Evolutionary conservation across 2,797 vertebrate genomes (phyloP).

Genomic region (Syndactyla subalaris): DNA sequence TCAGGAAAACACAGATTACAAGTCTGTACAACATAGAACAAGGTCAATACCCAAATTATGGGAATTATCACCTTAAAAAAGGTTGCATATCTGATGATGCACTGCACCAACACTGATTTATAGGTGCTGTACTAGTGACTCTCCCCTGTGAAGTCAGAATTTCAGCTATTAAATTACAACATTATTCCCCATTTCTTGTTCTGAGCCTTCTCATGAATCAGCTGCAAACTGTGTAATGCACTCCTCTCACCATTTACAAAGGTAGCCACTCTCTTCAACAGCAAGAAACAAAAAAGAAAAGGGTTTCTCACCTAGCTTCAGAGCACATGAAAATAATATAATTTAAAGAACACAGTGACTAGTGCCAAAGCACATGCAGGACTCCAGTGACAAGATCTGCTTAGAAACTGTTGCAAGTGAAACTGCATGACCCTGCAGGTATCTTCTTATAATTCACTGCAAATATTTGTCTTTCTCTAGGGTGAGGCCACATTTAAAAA

Average conservation of each 20-base stretch:
- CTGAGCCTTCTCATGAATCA: background rate
- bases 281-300: background rate
- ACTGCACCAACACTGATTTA: constrained; percentile 1
- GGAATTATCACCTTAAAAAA: constrained; percentile 40
- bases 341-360: background rate
- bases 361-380: background rate
- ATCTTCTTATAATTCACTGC: background rate
- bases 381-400: background rate
- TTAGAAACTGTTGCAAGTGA: background rate
- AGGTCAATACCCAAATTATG: constrained; percentile 49
- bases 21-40: constrained; percentile 22
- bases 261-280: background rate
- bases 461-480: background rate
- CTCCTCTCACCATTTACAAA: background rate
- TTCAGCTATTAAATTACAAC: background rate
- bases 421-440: background rate
- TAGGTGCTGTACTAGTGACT: background rate
- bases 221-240: background rate
- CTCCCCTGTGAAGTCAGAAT: background rate
- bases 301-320: background rate
- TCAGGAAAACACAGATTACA: constrained; percentile 38
- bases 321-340: background rate
- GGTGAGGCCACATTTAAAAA: background rate
- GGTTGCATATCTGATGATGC: constrained; percentile 10
- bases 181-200: background rate